phyloP scores from a whole-genome alignment of 2,113 vertebrate genomes.

The Ptyas mucosa region DNA sequence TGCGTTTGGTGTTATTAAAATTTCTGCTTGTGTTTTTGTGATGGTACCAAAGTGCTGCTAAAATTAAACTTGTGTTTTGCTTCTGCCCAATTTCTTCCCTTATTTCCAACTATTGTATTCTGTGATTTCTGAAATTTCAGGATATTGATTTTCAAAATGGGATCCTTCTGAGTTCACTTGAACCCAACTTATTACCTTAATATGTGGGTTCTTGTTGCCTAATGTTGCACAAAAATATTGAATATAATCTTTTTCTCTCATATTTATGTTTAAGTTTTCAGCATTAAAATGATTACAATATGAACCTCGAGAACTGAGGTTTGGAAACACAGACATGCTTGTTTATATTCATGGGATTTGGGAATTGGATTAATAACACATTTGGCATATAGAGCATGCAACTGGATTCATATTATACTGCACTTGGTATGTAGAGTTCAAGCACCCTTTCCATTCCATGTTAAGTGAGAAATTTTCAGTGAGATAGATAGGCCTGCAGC shows the following conservation, averaged over 20 bases:
- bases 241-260: not conserved
- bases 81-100: not conserved
- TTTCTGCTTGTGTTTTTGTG: not conserved
- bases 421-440: constrained; percentile 20
- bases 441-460: not conserved
- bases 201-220: not conserved
- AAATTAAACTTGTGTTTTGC: not conserved
- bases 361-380: not conserved
- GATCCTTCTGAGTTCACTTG: not conserved
- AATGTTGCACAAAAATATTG: not conserved
- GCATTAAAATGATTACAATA: not conserved
- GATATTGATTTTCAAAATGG: not conserved
- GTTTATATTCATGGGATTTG: constrained; percentile 17
- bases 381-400: not conserved
- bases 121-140: not conserved
- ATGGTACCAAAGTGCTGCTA: not conserved
- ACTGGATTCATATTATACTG: constrained; percentile 1
- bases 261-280: constrained; percentile 3
- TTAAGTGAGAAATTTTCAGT: not conserved
- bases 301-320: not conserved
- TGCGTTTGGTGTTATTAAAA: not conserved
- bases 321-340: constrained; percentile 17
- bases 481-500: not conserved
- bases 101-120: not conserved
- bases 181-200: not conserved